These are phyloP conservation scores for Oncorhynchus keta DNA, from an alignment of 2,113 vertebrate genomes.

Conservation along the genomic window DNA sequence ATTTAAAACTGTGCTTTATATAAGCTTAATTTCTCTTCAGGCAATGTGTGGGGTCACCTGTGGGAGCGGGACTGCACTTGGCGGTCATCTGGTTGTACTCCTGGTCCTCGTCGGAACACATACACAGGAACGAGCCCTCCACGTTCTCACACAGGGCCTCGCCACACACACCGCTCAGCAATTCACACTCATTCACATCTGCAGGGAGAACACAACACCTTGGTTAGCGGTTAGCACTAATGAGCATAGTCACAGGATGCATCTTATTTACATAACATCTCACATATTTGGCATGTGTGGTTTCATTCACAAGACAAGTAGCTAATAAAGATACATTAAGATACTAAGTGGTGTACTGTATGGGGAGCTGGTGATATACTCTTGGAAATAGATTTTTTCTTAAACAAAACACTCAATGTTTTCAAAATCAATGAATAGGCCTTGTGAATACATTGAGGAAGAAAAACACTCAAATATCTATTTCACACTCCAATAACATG, in stretches of 20 bases:
- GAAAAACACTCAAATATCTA: too few relatives aligned
- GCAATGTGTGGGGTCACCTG: constrained; percentile 71
- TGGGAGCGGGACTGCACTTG: constrained; percentile 79
- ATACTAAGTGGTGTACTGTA: background rate
- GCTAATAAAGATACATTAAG: background rate
- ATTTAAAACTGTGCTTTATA: background rate
- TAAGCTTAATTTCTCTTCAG: background rate
- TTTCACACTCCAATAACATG: too few relatives aligned
- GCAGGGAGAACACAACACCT: constrained; percentile 17
- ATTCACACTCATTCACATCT: constrained; percentile 96
- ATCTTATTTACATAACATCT: background rate
- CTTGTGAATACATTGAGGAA: too few relatives aligned
- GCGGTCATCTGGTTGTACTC: constrained; percentile 88
- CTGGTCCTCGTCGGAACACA: constrained; percentile 83
- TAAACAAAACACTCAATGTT: too few relatives aligned
- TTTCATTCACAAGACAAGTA: background rate
- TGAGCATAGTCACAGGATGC: background rate
- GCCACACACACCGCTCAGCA: constrained; percentile 89
- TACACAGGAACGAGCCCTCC: constrained; percentile 88
- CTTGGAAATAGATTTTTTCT: too few relatives aligned
- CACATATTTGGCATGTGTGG: background rate
- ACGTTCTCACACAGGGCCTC: constrained; percentile 92
- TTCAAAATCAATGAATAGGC: too few relatives aligned
- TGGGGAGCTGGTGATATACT: background rate
- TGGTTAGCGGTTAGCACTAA: background rate